Percentiles rank a stretch among this genome's conserved stretches.
Conservation (phyloP, 2,113 vertebrate genomes). For the Lepus americanus region DNA sequence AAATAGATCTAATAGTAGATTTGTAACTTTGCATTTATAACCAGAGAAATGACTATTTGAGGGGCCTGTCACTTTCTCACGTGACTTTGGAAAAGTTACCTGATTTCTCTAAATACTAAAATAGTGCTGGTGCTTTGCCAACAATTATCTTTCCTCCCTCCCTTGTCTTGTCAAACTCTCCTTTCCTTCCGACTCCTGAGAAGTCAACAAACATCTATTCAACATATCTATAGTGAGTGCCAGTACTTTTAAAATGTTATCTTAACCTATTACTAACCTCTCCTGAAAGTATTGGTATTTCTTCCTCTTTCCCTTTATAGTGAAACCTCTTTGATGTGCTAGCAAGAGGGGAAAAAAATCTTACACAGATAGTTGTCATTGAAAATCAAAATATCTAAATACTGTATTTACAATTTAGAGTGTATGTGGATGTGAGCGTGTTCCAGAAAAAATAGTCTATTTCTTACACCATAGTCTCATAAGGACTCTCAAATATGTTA, state of each 20-base stretch:
- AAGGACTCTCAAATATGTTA: neutral
- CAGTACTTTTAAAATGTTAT: too few species aligned
- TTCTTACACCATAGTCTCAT: neutral
- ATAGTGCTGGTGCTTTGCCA: too few species aligned
- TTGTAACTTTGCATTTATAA: neutral
- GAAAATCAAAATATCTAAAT: neutral
- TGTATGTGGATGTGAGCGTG: neutral
- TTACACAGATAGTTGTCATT: neutral
- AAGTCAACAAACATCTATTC: too few species aligned
- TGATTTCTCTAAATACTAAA: neutral
- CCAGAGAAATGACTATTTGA: neutral
- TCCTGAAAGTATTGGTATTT: too few species aligned
- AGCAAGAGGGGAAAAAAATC: too few species aligned
- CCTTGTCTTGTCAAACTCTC: too few species aligned
- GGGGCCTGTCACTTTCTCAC: neutral
- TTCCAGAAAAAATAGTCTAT: neutral
- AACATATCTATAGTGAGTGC: too few species aligned
- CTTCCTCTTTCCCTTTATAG: too few species aligned
- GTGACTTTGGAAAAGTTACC: constrained; percentile 8
- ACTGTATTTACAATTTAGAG: neutral
- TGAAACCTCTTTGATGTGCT: too few species aligned
- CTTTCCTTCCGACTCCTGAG: too few species aligned
- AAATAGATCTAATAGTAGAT: neutral
- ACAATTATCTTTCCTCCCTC: too few species aligned
- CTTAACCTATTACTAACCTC: too few species aligned